These are phyloP conservation scores for Semicossyphus pulcher DNA, from an alignment of 2,113 vertebrate genomes.

Conservation along the genomic window DNA sequence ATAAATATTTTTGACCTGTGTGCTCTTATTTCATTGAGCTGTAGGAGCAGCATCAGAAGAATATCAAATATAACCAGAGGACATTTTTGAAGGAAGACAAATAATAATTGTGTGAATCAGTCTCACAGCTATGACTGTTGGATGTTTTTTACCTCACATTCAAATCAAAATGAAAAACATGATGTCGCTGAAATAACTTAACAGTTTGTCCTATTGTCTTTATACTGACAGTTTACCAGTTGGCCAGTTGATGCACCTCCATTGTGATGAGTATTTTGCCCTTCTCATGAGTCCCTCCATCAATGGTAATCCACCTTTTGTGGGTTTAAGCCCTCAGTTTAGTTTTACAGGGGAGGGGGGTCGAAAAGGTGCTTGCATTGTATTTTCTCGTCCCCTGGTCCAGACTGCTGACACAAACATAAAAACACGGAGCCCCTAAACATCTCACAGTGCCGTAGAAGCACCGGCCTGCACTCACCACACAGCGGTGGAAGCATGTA, in stretches of 20 bases:
- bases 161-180: too few species aligned
- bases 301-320: constrained; percentile 76
- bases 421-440: constrained; percentile 51
- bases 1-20: not conserved
- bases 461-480: not conserved
- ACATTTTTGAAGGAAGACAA: not conserved
- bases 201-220: not conserved
- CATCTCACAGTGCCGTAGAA: constrained; percentile 33
- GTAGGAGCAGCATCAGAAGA: not conserved
- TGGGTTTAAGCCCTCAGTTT: constrained; percentile 72
- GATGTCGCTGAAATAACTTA: not conserved
- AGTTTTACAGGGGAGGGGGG: constrained; percentile 58
- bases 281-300: constrained; percentile 42
- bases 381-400: constrained; percentile 65
- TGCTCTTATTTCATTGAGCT: not conserved
- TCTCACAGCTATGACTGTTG: not conserved
- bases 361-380: constrained; percentile 80
- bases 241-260: constrained; percentile 53
- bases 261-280: constrained; percentile 71
- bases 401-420: constrained; percentile 80
- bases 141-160: not conserved
- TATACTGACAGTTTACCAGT: constrained; percentile 30
- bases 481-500: constrained; percentile 11
- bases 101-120: not conserved
- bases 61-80: not conserved